Evolutionary conservation across 2,888 invertebrate genomes (phyloP).

Genomic region (Drosophila percnosoma): DNA sequence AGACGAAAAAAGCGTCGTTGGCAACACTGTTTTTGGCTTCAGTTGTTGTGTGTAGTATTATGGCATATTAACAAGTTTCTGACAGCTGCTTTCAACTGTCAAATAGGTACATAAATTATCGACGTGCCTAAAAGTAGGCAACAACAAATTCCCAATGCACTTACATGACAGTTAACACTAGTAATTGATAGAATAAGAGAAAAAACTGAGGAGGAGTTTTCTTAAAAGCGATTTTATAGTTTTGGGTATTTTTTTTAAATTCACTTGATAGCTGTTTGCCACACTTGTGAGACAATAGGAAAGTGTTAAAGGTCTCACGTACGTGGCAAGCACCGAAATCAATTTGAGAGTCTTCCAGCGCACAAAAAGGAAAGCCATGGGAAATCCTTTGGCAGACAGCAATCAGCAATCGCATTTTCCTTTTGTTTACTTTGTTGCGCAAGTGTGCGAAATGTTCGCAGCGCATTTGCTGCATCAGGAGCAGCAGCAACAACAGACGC

Average conservation of each 20-base stretch:
- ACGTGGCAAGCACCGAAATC: slow-evolving; percentile 37
- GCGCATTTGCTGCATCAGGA: slow-evolving; percentile 35
- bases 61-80: slow-evolving; percentile 31
- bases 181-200: background rate
- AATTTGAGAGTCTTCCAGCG: slow-evolving; percentile 24
- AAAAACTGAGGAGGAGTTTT: background rate
- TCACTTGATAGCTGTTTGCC: background rate
- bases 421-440: slow-evolving; percentile 49
- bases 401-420: slow-evolving; percentile 32
- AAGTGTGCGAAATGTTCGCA: slow-evolving; percentile 42
- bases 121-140: slow-evolving; percentile 69
- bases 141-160: slow-evolving; percentile 16
- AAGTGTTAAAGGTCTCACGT: background rate
- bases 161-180: slow-evolving; percentile 5
- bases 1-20: no score
- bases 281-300: slow-evolving; percentile 3
- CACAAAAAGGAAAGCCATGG: slow-evolving; percentile 18
- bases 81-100: slow-evolving; percentile 38
- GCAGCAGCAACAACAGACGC: slow-evolving; percentile 10
- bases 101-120: slow-evolving; percentile 26
- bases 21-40: slow-evolving; percentile 3
- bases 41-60: slow-evolving; percentile 31
- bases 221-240: background rate
- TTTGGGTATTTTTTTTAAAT: background rate
- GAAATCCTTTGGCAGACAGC: slow-evolving; percentile 42